Conservation (phyloP, 2,113 vertebrate species). For the Arizona elegans region DNA sequence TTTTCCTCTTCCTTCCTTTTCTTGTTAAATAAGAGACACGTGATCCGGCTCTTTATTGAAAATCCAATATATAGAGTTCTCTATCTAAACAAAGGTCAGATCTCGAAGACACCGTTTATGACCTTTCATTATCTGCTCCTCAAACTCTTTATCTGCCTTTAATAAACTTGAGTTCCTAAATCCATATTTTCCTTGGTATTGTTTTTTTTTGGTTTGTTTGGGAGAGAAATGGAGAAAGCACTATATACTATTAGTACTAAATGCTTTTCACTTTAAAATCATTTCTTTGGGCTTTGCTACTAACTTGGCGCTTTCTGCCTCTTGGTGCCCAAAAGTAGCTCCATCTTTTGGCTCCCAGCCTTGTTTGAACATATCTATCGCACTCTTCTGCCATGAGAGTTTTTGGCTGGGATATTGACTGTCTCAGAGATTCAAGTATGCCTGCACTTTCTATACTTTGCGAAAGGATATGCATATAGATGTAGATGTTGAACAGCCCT, state of each 20-base stretch:
- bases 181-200: background rate
- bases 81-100: conserved; percentile 2
- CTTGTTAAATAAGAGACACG: background rate
- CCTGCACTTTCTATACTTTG: background rate
- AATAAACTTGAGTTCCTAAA: background rate
- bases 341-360: background rate
- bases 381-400: background rate
- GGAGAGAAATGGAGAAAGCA: background rate
- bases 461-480: background rate
- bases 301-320: background rate
- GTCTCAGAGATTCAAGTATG: background rate
- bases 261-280: background rate
- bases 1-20: background rate
- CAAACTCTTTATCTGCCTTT: conserved; percentile 1
- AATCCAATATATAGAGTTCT: conserved; percentile 17
- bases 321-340: background rate
- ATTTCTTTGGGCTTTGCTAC: background rate
- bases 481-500: background rate
- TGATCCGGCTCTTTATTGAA: background rate
- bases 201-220: background rate
- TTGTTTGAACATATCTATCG: background rate
- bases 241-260: background rate
- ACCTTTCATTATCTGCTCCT: conserved; percentile 15
- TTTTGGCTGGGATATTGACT: background rate
- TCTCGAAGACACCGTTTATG: background rate